phyloP scores from a whole-genome alignment of 1,140 invertebrate genomes.

The Stenopsyche tienmushanensis region DNA sequence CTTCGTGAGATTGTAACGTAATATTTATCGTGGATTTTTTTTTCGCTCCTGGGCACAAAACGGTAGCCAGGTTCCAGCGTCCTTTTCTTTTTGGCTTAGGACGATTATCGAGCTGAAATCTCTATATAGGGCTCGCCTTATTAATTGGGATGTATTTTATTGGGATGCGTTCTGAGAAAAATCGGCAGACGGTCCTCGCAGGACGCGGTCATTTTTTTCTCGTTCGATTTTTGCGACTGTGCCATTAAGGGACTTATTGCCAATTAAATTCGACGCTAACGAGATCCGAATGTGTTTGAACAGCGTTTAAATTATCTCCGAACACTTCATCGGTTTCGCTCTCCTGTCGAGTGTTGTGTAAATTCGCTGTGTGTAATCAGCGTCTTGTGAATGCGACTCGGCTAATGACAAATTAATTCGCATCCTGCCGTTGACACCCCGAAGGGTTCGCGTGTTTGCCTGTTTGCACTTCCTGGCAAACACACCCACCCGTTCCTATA shows the following conservation, averaged over 20 bases:
- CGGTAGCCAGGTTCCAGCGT: neutral
- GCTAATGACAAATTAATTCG: too few relatives aligned
- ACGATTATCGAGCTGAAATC: neutral
- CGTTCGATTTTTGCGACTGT: neutral
- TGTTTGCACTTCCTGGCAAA: too few relatives aligned
- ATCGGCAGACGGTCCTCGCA: neutral
- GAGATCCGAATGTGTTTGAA: neutral
- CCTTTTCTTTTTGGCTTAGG: neutral
- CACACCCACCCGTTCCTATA: too few relatives aligned
- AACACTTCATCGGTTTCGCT: neutral
- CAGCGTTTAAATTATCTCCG: neutral
- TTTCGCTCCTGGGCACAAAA: neutral
- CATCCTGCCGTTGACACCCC: too few relatives aligned
- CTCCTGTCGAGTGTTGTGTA: too few relatives aligned
- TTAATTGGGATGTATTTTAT: neutral
- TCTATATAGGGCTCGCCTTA: neutral
- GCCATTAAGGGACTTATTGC: neutral
- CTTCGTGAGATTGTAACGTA: neutral
- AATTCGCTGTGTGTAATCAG: neutral
- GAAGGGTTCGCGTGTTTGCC: too few relatives aligned
- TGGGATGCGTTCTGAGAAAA: neutral
- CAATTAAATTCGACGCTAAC: neutral
- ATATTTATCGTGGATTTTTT: neutral
- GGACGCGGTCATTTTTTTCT: neutral
- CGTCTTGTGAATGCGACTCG: neutral